Conservation (phyloP, 2,888 invertebrate genomes). For the Venusia cambrica region DNA sequence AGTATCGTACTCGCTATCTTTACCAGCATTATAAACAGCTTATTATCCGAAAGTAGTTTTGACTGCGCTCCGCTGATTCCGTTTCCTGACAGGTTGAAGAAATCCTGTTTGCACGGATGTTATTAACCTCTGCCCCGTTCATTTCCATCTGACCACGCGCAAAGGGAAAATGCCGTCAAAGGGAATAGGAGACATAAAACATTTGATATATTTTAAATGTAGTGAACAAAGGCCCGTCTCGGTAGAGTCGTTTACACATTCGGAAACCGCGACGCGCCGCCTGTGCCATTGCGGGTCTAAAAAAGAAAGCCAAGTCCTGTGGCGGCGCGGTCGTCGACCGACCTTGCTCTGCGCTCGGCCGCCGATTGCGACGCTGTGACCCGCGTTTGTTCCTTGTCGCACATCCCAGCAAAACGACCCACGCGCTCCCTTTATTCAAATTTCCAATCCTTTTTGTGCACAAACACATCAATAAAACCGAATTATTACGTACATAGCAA, state of each 20-base stretch:
- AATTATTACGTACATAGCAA: too few species aligned
- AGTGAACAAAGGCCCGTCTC: conserved; percentile 20
- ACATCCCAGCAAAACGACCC: conserved; percentile 40
- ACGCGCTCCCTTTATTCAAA: conserved; percentile 40
- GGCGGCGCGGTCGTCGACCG: conserved; percentile 68
- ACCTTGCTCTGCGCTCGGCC: conserved; percentile 74
- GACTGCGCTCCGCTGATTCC: conserved; percentile 20
- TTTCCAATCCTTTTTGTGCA: too few species aligned
- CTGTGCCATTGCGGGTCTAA: conserved; percentile 30
- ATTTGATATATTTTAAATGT: conserved; percentile 3
- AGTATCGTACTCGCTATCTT: conserved; percentile 25
- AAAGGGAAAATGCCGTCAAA: conserved; percentile 1
- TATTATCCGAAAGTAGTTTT: conserved; percentile 23
- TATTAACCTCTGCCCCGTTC: conserved; percentile 7
- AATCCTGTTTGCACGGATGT: conserved; percentile 14
- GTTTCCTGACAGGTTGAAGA: conserved; percentile 17
- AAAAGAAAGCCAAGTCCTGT: conserved; percentile 47
- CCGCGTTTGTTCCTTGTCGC: conserved; percentile 62
- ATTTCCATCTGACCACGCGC: conserved; percentile 1
- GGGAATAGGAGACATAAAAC: conserved; percentile 1
- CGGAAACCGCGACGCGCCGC: conserved; percentile 26
- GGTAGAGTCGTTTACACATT: conserved; percentile 23
- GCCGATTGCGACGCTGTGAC: conserved; percentile 55
- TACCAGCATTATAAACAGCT: conserved; percentile 21
- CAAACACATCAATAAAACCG: too few species aligned